phyloP scores from a whole-genome alignment of 2,888 invertebrate genomes.

The Papilio protenor region DNA sequence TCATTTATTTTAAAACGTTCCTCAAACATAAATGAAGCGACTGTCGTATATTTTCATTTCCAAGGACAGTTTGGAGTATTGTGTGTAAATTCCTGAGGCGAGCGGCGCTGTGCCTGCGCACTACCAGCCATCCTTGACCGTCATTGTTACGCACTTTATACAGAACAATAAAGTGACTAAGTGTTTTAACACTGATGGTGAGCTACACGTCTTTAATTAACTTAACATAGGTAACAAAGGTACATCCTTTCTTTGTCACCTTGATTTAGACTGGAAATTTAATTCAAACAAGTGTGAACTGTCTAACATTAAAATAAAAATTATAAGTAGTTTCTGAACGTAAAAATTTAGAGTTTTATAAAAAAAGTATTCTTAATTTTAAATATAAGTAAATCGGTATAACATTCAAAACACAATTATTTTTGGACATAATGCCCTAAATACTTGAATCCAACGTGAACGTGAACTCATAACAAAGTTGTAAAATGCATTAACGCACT shows the following conservation, averaged over 20 bases:
- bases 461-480: slow-evolving; percentile 31
- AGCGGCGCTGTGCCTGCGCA: slow-evolving; percentile 29
- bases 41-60: slow-evolving; percentile 47
- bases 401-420: slow-evolving; percentile 24
- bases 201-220: slow-evolving; percentile 29
- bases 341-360: not conserved
- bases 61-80: slow-evolving; percentile 52
- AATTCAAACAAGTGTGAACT: not conserved
- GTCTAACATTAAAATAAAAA: too few species aligned
- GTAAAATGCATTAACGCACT: slow-evolving; percentile 23
- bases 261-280: not conserved
- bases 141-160: slow-evolving; percentile 37
- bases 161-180: slow-evolving; percentile 41
- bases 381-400: not conserved
- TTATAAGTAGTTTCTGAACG: too few species aligned
- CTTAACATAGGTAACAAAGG: slow-evolving; percentile 20
- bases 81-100: slow-evolving; percentile 53
- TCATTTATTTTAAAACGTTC: slow-evolving; percentile 36
- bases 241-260: slow-evolving; percentile 28
- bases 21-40: slow-evolving; percentile 48
- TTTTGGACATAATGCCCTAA: slow-evolving; percentile 19
- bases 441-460: slow-evolving; percentile 26
- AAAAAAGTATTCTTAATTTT: not conserved
- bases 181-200: slow-evolving; percentile 26
- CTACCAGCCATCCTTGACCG: slow-evolving; percentile 25